Conservation (phyloP, 2,113 vertebrate genomes). For the Triplophysa dalaica region DNA sequence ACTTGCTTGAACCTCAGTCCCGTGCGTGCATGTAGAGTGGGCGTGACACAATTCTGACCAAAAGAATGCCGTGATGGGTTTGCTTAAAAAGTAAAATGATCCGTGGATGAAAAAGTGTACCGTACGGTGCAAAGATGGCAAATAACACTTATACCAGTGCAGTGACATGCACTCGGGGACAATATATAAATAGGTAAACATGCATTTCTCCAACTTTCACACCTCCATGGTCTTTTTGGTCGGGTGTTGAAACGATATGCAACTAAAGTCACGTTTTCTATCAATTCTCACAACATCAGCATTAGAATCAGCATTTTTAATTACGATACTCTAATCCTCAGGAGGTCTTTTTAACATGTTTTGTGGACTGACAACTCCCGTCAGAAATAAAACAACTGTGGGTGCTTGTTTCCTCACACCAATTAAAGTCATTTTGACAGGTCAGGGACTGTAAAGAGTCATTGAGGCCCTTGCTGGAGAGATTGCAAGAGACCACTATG, state of each 20-base stretch:
- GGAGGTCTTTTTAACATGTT: not conserved
- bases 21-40: not conserved
- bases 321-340: not conserved
- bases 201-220: not conserved
- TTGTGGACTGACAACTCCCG: not conserved
- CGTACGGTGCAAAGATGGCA: slow-evolving; percentile 53
- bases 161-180: slow-evolving; percentile 45
- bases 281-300: not conserved
- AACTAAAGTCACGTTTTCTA: not conserved
- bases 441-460: slow-evolving; percentile 70
- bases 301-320: not conserved
- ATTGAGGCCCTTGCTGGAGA: slow-evolving; percentile 72
- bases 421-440: slow-evolving; percentile 77
- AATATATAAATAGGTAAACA: slow-evolving; percentile 3
- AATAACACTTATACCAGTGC: slow-evolving; percentile 62
- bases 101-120: not conserved
- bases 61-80: not conserved
- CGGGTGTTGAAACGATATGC: not conserved
- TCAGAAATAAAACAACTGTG: slow-evolving; percentile 12
- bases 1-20: slow-evolving; percentile 1
- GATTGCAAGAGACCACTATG: slow-evolving; percentile 30
- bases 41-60: not conserved
- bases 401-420: slow-evolving; percentile 66
- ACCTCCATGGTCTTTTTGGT: not conserved
- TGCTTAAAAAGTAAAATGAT: not conserved